phyloP scores from a whole-genome alignment of 2,888 invertebrate species.

The Oscheius sp. region DNA sequence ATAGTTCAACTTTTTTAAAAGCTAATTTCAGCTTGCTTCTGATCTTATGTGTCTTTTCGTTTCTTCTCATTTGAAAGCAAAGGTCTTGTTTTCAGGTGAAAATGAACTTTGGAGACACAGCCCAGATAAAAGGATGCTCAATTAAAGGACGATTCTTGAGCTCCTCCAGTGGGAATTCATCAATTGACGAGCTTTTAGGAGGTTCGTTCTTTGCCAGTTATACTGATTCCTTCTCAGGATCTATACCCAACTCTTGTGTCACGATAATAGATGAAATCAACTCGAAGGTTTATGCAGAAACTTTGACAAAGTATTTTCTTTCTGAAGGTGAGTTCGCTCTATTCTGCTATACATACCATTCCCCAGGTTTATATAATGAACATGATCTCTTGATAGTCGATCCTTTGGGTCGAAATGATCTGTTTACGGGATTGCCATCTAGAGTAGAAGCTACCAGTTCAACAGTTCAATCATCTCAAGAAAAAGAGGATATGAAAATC shows the following conservation, averaged over 20 bases:
- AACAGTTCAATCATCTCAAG: neutral
- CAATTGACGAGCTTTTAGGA: constrained; percentile 25
- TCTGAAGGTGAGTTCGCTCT: constrained; percentile 15
- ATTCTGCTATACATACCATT: neutral
- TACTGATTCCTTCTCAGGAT: neutral
- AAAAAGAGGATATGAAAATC: constrained; percentile 18
- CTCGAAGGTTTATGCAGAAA: constrained; percentile 25
- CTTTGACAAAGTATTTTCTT: constrained; percentile 26
- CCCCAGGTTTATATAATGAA: constrained; percentile 23
- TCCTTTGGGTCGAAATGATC: neutral
- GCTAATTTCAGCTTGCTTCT: too few species aligned
- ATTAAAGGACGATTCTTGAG: constrained; percentile 23
- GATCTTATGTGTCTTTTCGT: neutral
- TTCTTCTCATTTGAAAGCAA: neutral
- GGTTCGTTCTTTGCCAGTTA: too few species aligned
- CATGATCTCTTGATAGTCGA: constrained; percentile 25
- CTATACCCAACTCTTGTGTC: constrained; percentile 20
- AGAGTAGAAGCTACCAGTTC: neutral
- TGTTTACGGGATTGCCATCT: constrained; percentile 15
- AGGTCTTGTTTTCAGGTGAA: neutral
- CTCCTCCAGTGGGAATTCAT: constrained; percentile 28
- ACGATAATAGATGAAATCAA: constrained; percentile 24
- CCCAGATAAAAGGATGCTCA: constrained; percentile 29
- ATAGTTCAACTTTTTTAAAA: neutral
- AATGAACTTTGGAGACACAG: constrained; percentile 32